These are phyloP conservation scores for Blomia tropicalis DNA, from an alignment of 2,888 invertebrate genomes.

Conservation along the genomic window DNA sequence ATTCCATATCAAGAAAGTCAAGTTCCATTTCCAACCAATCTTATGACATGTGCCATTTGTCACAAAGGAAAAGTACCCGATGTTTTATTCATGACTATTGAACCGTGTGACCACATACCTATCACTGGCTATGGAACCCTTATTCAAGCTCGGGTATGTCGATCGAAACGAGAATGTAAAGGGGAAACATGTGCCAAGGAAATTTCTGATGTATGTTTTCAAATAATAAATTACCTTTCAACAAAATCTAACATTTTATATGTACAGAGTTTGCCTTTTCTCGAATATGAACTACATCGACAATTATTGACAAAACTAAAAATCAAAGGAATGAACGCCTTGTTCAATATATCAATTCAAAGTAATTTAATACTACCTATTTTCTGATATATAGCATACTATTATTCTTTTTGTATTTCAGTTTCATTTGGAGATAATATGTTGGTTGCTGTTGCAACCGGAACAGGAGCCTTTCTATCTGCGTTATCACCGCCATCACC, in stretches of 20 bases:
- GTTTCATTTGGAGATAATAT: slow-evolving; percentile 68
- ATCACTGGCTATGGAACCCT: slow-evolving; percentile 47
- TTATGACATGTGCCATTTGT: slow-evolving; percentile 55
- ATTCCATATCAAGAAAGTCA: slow-evolving; percentile 61
- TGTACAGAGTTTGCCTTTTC: slow-evolving; percentile 68
- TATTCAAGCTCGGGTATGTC: slow-evolving; percentile 39
- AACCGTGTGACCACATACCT: slow-evolving; percentile 58
- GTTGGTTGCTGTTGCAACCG: slow-evolving; percentile 62
- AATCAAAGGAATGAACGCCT: slow-evolving; percentile 80
- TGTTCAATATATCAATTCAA: slow-evolving; percentile 67
- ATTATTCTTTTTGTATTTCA: neutral
- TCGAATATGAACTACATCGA: slow-evolving; percentile 87
- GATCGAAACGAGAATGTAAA: slow-evolving; percentile 32
- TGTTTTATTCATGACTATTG: slow-evolving; percentile 70
- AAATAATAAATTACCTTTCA: slow-evolving; percentile 19
- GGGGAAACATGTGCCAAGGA: slow-evolving; percentile 49
- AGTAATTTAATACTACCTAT: slow-evolving; percentile 30
- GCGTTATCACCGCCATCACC: slow-evolving; percentile 58
- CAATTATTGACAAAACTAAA: slow-evolving; percentile 73
- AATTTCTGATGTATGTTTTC: slow-evolving; percentile 49
- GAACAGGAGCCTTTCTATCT: slow-evolving; percentile 57
- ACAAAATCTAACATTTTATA: slow-evolving; percentile 10
- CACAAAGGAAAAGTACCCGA: slow-evolving; percentile 70
- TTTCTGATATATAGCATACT: neutral
- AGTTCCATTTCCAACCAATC: slow-evolving; percentile 55